Percentiles rank a stretch among this genome's conserved stretches.
Evolutionary conservation across 2,797 vertebrate genomes (phyloP).

Genomic region (Pangasius krempfi): DNA sequence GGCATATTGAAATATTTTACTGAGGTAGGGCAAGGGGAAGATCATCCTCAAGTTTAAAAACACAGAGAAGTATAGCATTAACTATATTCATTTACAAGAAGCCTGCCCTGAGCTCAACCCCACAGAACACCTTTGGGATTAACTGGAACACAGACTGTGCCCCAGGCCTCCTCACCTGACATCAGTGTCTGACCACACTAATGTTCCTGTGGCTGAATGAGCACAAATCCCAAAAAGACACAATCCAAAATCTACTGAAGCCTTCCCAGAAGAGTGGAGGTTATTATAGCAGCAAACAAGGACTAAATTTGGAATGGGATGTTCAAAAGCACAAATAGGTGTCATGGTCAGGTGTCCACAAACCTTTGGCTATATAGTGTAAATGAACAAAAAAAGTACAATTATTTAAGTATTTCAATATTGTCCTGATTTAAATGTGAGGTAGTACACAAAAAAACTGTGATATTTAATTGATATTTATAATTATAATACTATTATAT

Average conservation of each 20-base stretch:
- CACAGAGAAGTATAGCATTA: not conserved
- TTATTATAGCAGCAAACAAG: not conserved
- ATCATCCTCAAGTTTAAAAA: not conserved
- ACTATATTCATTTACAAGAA: no score
- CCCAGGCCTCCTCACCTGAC: not conserved
- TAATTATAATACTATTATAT: not conserved
- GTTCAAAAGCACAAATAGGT: not conserved
- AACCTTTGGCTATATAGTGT: not conserved
- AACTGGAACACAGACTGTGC: not conserved
- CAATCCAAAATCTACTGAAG: not conserved
- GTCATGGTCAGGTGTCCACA: not conserved
- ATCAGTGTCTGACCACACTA: not conserved
- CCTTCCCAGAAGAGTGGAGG: not conserved
- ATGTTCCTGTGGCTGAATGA: not conserved
- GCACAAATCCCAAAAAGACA: not conserved
- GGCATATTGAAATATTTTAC: not conserved
- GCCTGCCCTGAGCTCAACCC: not conserved
- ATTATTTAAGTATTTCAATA: not conserved
- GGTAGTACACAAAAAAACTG: not conserved
- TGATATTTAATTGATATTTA: not conserved
- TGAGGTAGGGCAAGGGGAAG: not conserved
- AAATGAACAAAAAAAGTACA: not conserved
- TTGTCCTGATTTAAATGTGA: not conserved
- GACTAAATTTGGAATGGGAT: not conserved
- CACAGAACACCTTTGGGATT: not conserved